Conservation (phyloP, 2,113 vertebrate genomes). For the Eublepharis macularius region DNA sequence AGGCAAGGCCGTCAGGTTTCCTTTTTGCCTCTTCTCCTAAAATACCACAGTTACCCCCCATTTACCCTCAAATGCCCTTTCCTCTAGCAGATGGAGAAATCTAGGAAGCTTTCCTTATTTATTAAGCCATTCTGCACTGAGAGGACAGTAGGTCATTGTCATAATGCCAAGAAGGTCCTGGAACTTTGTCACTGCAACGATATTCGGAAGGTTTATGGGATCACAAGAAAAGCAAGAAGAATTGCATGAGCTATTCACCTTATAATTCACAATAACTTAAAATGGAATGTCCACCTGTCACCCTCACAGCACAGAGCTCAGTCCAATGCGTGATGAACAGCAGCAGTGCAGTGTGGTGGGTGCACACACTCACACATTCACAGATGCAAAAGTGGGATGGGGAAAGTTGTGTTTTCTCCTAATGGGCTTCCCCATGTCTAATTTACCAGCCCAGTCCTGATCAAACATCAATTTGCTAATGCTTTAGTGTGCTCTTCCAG, state of each 20-base stretch:
- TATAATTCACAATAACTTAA: neutral
- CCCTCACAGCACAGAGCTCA: neutral
- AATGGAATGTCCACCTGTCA: neutral
- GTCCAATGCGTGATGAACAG: neutral
- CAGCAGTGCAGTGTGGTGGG: too few relatives aligned
- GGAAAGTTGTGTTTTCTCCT: neutral
- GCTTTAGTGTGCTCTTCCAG: neutral
- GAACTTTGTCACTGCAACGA: neutral
- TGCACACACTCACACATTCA: too few relatives aligned
- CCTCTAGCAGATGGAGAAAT: neutral
- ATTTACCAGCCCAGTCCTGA: neutral
- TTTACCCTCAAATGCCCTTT: slow-evolving; percentile 1
- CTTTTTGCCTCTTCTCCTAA: neutral
- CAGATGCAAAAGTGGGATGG: neutral
- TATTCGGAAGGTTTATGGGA: neutral
- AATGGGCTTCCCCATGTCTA: neutral
- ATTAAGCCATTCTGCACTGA: neutral
- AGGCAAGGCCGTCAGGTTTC: slow-evolving; percentile 4
- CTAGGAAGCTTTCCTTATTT: neutral
- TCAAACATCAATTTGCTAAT: neutral
- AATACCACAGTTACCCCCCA: neutral
- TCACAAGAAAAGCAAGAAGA: neutral
- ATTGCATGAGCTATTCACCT: neutral
- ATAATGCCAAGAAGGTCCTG: neutral
- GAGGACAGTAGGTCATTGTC: neutral